These are phyloP conservation scores for Echinometra lucunter DNA, from an alignment of 53 echinoderm and acorn worm genomes.

Conservation along the genomic window DNA sequence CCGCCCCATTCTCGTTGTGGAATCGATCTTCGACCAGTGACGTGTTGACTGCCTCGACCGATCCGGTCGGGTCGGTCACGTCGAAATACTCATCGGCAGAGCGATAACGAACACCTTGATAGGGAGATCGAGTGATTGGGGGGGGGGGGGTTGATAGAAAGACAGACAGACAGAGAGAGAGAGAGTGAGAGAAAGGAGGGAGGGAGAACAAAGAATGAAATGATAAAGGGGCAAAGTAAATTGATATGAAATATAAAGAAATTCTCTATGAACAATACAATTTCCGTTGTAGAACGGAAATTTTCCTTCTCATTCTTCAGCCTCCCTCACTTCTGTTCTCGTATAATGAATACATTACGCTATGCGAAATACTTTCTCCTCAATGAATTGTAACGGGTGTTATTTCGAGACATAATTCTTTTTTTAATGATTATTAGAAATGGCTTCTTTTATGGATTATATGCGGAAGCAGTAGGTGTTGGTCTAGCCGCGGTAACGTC, in stretches of 20 bases:
- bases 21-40: conserved; percentile 72
- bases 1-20: conserved; percentile 65
- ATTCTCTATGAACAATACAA: background rate
- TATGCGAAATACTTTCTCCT: no score
- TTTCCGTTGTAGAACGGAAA: background rate
- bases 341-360: no score
- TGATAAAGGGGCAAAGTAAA: background rate
- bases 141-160: background rate
- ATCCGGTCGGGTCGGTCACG: conserved; percentile 74
- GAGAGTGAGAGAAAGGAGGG: background rate
- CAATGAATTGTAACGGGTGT: no score
- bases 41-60: conserved; percentile 71
- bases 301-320: background rate
- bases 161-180: background rate
- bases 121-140: background rate
- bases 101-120: conserved; percentile 67
- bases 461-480: no score
- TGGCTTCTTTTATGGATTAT: no score
- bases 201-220: background rate
- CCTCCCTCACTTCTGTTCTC: no score
- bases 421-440: no score
- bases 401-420: no score
- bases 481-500: no score
- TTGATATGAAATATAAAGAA: background rate
- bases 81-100: conserved; percentile 87